Base-by-base conservation (phyloP, 2,113 vertebrate genomes). In the Anoura caudifer region DNA sequence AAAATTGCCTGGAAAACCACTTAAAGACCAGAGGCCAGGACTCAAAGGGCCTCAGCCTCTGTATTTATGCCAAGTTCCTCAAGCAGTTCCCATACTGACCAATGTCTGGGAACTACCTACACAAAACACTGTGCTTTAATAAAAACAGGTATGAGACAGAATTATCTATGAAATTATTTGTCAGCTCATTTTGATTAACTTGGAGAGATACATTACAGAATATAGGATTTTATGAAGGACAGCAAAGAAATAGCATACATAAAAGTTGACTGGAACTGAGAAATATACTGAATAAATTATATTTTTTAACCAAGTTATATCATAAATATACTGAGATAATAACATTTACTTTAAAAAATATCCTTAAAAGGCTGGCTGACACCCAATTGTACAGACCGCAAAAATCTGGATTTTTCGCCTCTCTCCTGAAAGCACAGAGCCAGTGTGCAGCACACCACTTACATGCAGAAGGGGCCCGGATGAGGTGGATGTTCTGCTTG, bases 401-500 rank as follows among this genome's bases (percentile, higher is more conserved):
- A 38, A 17, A 87, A 6, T 28, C 20, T 14, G 69, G 84, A 16
- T 22, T 38, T 9, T 59, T 10, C 22, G 1, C 38, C 89, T 41
- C 43, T 85, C 36, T 61, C 10, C 16, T 14, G 36, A 45, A 45
- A 80, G 33, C 28, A 56, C 14, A 76, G 12, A 26, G 52, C 19
- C 12, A 38, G 15, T 70, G 1, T 3, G 11, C 1, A 52, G 52
- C 1, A 1, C 63, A 91, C 31, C 22, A 86, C 98, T 98, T 97
- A 99, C 99, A 99, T 96, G 99, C 99, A 96, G 99, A 99, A 13
- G 99, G 99, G 50, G 99, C 99, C 97, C 98, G 99, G 98, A 99
- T 99, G 69, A 99, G 99, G 95, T 99, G 99, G 90, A 99, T 99
- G 84, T 99, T 99, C 96, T 99, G 99, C 98, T 99, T 99, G 96